Percentiles rank a stretch among this genome's conserved stretches.
Conservation (phyloP, 2,797 vertebrate genomes). For the Sparidentex hasta region DNA sequence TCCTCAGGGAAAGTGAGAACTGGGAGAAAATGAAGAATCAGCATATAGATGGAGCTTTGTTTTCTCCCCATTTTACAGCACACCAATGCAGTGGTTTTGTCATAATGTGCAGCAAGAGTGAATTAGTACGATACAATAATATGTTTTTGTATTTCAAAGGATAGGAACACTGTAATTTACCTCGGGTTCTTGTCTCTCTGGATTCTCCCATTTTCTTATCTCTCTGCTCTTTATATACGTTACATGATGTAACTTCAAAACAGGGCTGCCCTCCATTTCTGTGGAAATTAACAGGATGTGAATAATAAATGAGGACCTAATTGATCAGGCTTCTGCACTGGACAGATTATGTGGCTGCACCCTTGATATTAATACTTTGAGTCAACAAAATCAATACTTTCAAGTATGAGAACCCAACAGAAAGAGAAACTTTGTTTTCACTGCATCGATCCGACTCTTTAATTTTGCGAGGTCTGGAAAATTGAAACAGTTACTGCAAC, state of each 20-base stretch:
- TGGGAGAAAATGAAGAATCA: conserved; percentile 70
- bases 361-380: conserved; percentile 74
- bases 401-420: conserved; percentile 46
- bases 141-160: conserved; percentile 41
- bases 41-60: conserved; percentile 72
- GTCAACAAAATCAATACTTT: conserved; percentile 71
- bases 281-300: conserved; percentile 65
- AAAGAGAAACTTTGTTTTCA: conserved; percentile 43
- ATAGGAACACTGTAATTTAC: conserved; percentile 37
- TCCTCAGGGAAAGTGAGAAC: conserved; percentile 64
- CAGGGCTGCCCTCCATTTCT: conserved; percentile 33
- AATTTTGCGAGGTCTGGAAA: conserved; percentile 19
- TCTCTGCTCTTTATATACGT: conserved; percentile 24
- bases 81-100: conserved; percentile 54
- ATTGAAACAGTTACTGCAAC: conserved; percentile 16
- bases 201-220: conserved; percentile 4
- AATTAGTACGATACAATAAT: conserved; percentile 60
- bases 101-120: conserved; percentile 42
- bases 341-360: conserved; percentile 63
- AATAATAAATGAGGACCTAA: conserved; percentile 79
- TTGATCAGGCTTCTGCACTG: conserved; percentile 68
- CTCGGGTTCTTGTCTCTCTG: conserved; percentile 5
- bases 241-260: conserved; percentile 48
- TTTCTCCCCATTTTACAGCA: conserved; percentile 47
- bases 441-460: conserved; percentile 33